Evolutionary conservation across 2,888 invertebrate species (phyloP).

Genomic region (Xestobium rufovillosum): DNA sequence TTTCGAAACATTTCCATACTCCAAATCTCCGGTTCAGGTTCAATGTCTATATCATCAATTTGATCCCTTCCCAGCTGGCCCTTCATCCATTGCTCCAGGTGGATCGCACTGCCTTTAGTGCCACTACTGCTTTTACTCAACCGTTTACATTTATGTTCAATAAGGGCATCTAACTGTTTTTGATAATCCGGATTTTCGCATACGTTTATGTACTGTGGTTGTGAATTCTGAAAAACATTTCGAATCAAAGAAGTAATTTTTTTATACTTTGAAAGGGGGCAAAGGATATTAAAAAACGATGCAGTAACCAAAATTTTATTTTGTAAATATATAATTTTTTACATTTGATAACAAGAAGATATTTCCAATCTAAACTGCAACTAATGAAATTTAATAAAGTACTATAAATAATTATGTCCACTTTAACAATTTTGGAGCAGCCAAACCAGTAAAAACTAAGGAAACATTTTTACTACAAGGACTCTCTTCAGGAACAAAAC

Average conservation of each 20-base stretch:
- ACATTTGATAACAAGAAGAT: constrained; percentile 38
- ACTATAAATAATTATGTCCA: constrained; percentile 24
- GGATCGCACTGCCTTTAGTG: constrained; percentile 64
- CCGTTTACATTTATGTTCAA: constrained; percentile 57
- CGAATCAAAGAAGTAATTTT: constrained; percentile 3
- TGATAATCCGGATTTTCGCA: constrained; percentile 34
- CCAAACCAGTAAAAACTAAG: too few species aligned
- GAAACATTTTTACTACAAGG: too few species aligned
- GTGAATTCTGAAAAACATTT: constrained; percentile 34
- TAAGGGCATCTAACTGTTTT: constrained; percentile 52
- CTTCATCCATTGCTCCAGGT: constrained; percentile 75
- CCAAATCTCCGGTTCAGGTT: constrained; percentile 57
- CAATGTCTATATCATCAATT: constrained; percentile 28
- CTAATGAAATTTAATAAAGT: constrained; percentile 24
- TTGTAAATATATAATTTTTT: constrained; percentile 39
- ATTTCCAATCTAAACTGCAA: constrained; percentile 31
- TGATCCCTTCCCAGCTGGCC: constrained; percentile 48
- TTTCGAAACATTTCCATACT: constrained; percentile 64
- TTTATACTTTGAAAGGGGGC: constrained; percentile 16
- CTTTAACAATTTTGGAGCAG: too few species aligned
- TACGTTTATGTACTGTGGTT: constrained; percentile 36
- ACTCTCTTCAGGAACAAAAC: too few species aligned
- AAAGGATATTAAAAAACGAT: constrained; percentile 38
- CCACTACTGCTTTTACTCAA: constrained; percentile 54
- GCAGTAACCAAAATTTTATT: constrained; percentile 40